Conservation (phyloP, 2,888 invertebrate species). For the Neelides folsomi region DNA sequence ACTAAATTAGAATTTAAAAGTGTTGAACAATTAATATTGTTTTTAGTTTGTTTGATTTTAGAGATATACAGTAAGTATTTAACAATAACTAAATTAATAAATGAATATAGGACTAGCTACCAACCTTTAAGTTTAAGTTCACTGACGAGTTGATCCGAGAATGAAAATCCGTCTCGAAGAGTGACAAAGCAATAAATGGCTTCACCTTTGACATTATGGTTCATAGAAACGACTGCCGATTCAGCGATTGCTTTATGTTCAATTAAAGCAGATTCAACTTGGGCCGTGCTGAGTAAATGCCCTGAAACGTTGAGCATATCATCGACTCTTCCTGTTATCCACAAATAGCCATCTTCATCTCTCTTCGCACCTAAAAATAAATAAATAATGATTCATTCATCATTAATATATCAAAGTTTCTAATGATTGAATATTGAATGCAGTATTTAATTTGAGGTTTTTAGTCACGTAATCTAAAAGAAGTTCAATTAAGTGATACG, state of each 20-base stretch:
- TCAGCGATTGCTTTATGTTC: conserved; percentile 55
- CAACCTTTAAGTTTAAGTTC: conserved; percentile 54
- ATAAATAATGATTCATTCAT: no score
- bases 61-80: neutral
- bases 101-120: neutral
- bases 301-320: conserved; percentile 99
- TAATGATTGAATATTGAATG: no score
- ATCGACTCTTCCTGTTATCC: conserved; percentile 94
- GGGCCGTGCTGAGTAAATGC: conserved; percentile 92
- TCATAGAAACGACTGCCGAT: conserved; percentile 89
- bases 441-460: no score
- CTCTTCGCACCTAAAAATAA: conserved; percentile 60
- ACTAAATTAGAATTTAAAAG: conserved; percentile 47
- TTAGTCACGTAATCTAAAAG: no score
- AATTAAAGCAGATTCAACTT: conserved; percentile 47
- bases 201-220: conserved; percentile 91
- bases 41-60: neutral
- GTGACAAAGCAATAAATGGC: conserved; percentile 95
- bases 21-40: neutral
- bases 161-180: conserved; percentile 60
- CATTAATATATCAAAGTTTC: no score
- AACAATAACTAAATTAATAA: neutral
- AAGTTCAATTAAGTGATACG: no score
- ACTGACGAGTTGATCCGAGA: conserved; percentile 54
- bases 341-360: conserved; percentile 86